Evolutionary conservation across 2,888 invertebrate species (phyloP), one percentile per base, ranked within the genome.

Genomic region (Subacronicta megacephala): DNA sequence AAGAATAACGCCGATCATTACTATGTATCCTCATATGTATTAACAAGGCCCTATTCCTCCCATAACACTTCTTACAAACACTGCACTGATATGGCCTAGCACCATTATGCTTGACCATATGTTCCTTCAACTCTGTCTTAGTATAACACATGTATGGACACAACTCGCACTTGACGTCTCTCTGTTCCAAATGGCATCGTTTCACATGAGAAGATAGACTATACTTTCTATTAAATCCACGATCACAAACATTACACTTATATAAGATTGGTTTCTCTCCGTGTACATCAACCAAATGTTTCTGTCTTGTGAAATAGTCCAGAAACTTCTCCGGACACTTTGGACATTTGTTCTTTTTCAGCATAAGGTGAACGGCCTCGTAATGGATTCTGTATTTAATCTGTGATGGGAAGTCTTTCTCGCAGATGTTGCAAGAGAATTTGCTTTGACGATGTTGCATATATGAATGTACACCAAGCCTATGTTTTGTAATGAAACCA

Each of bases 61-160:
- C 83, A 33, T 87, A 91, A 0, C 82, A 70, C 51, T 92, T 94
- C 10, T 86, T 82, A 57, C 95, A 95, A 0, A 92, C 77, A 0
- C 77, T 68, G 69, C 95, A 95, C 26, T 84, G 80, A 23, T 81
- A 84, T 0, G 70, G 77, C 53, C 82, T 77, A 1, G 77, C 79
- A 0, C 81, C 85, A 0, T 78, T 78, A 47, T 90, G 89, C 35
- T 80, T 83, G 0, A 83, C 62, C 78, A 82, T 81, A 23, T 88
- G 88, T 0, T 78, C 66, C 10, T 76, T 80, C 12, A 88, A 51
- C 9, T 70, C 50, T 0, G 41, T 40, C 0, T 46, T 56, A 0
- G 33, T 69, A 12, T 15, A 42, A 31, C 56, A 66, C 1, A 4
- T 9, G 16, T 20, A 63, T 0, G 23, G 0, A 13, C 63, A 63